Evolutionary conservation across 2,797 vertebrate genomes (phyloP).

Genomic region (Pteropus rufus): DNA sequence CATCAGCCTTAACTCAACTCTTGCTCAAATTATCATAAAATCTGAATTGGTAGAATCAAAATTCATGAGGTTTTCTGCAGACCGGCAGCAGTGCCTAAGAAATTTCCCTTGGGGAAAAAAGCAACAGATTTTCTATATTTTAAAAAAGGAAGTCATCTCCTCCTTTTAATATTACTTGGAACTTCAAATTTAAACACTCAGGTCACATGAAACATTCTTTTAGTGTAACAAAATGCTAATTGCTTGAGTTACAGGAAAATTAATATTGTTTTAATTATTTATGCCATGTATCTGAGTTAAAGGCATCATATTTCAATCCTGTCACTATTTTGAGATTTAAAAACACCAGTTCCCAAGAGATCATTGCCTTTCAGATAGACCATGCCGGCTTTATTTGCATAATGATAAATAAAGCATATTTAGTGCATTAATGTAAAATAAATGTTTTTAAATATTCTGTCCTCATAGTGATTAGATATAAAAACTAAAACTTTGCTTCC

Average conservation of each 20-base stretch:
- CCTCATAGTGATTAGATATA: neutral
- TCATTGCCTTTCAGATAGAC: neutral
- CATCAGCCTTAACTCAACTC: neutral
- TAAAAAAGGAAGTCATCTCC: neutral
- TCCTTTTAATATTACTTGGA: neutral
- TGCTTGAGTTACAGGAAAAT: neutral
- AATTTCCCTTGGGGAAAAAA: neutral
- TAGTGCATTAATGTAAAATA: neutral
- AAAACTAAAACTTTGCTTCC: neutral
- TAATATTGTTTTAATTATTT: slow-evolving; percentile 36
- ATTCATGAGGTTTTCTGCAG: neutral
- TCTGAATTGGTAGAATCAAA: neutral
- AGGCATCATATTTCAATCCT: neutral
- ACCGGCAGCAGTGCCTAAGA: neutral
- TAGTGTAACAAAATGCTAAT: neutral
- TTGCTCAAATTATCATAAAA: neutral
- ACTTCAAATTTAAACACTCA: slow-evolving; percentile 11
- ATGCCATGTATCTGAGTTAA: neutral
- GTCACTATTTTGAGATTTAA: slow-evolving; percentile 32
- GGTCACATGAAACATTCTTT: neutral
- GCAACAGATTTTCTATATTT: neutral
- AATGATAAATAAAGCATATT: neutral
- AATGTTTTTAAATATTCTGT: neutral
- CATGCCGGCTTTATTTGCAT: neutral
- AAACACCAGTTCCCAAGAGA: neutral